These are phyloP conservation scores for Chymomyza amoena DNA, from an alignment of 2,888 invertebrate species.

Conservation along the genomic window DNA sequence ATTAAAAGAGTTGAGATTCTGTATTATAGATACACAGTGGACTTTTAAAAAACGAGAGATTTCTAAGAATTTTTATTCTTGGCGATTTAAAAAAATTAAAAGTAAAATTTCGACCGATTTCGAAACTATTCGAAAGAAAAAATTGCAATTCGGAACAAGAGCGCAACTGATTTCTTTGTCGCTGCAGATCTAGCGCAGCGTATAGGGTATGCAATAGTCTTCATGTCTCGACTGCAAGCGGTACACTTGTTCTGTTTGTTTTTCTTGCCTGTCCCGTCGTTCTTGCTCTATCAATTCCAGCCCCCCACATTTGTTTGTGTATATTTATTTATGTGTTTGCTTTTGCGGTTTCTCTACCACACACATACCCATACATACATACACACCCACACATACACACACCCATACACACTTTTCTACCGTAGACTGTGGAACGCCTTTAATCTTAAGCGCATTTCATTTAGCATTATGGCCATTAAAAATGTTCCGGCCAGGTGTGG, in stretches of 20 bases:
- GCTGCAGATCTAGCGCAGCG: too few species aligned
- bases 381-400: not conserved
- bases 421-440: conserved; percentile 34
- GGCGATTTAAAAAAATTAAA: too few species aligned
- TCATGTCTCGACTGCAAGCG: not conserved
- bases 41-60: too few species aligned
- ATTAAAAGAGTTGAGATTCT: too few species aligned
- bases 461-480: conserved; percentile 67
- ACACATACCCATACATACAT: not conserved
- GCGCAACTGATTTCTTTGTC: too few species aligned
- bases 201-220: conserved; percentile 29
- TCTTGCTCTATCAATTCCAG: not conserved
- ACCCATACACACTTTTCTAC: not conserved
- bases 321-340: conserved; percentile 62
- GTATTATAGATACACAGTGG: too few species aligned
- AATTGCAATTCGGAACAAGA: too few species aligned
- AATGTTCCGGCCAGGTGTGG: conserved; percentile 37
- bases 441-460: conserved; percentile 71
- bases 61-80: too few species aligned
- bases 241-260: conserved; percentile 12
- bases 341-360: conserved; percentile 42
- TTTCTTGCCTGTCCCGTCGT: conserved; percentile 4
- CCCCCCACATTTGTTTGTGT: conserved; percentile 6
- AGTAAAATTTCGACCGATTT: too few species aligned
- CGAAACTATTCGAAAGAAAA: too few species aligned